Base-by-base conservation (phyloP, 2,797 vertebrate genomes). In the Typhlichthys subterraneus region DNA sequence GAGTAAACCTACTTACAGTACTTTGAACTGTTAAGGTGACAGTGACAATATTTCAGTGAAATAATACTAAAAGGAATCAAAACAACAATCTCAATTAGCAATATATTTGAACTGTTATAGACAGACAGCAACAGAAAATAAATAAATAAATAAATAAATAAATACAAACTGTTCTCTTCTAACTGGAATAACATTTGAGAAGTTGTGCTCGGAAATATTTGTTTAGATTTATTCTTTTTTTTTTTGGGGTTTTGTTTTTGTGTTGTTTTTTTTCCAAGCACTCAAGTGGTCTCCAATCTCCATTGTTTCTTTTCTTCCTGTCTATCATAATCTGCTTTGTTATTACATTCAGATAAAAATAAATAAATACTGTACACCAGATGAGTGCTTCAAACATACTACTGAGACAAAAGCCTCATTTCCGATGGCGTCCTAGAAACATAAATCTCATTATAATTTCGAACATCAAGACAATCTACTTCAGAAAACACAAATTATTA, bases 401-500 rank as follows among this genome's bases (percentile, higher is more conserved):
- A 86, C 89, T 73, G 92, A 91, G 92, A 91, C 83, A 74, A 85
- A 86, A 87, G 84, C 88, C 89, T 90, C 81, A 86, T 93, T 92
- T 89, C 88, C 73, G 71, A 88, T 88, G 88, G 88, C 90, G 92
- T 91, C 91, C 92, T 84, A 92, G 91, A 93, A 93, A 93, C 90
- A 92, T 90, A 90, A 92, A 92, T 92, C 91, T 92, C 91, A 92
- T 93, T 93, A 93, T 88, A 87, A 93, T 91, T 91, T 88, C 51
- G 65, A 87, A 92, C 89, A 92, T 91, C 89, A 91, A 92, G 86
- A 92, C 88, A 89, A 90, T 92, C 90, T 88, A 81, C 86, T 86
- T 83, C 59, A 77, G 84, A 92, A 86, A 86, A 81, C 90, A 87
- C 87, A 91, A 87, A 89, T 87, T 87, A 86, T 81, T 87, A 91